A percentile compares a stretch with the other conserved stretches of the same genome.
phyloP scores from a whole-genome alignment of 2,797 vertebrate species.

The Mormyrus proboscirostris region DNA sequence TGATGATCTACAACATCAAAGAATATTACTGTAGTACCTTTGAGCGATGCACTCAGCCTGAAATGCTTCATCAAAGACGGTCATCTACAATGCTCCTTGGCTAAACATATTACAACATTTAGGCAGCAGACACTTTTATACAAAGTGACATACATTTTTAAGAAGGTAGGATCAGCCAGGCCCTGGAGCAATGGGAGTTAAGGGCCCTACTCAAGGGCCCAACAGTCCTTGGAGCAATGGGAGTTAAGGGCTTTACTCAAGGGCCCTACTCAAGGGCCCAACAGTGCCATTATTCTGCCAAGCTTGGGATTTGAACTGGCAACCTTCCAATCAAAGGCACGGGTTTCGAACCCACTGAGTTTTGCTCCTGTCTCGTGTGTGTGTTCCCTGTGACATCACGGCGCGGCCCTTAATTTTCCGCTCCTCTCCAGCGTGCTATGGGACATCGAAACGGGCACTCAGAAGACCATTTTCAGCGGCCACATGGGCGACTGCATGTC shows the following conservation, averaged over 20 bases:
- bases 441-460: conserved; percentile 93
- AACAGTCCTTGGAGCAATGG: not conserved
- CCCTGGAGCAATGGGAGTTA: not conserved
- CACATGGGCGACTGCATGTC: conserved; percentile 97
- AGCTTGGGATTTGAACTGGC: not conserved
- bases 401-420: not conserved
- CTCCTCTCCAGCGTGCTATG: conserved; percentile 71
- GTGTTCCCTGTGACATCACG: not conserved
- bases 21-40: not conserved
- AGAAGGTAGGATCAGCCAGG: not conserved
- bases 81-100: not conserved
- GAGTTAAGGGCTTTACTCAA: not conserved
- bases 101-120: not conserved
- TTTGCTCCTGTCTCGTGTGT: not conserved
- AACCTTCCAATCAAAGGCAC: not conserved
- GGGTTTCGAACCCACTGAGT: not conserved
- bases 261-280: not conserved
- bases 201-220: not conserved
- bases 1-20: not conserved
- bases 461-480: conserved; percentile 80
- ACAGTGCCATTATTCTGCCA: not conserved
- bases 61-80: not conserved
- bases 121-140: not conserved
- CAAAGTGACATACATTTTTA: not conserved
- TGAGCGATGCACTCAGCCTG: not conserved